These are phyloP conservation scores for Torymus tubicola DNA, from an alignment of 2,888 invertebrate species.

Conservation along the genomic window DNA sequence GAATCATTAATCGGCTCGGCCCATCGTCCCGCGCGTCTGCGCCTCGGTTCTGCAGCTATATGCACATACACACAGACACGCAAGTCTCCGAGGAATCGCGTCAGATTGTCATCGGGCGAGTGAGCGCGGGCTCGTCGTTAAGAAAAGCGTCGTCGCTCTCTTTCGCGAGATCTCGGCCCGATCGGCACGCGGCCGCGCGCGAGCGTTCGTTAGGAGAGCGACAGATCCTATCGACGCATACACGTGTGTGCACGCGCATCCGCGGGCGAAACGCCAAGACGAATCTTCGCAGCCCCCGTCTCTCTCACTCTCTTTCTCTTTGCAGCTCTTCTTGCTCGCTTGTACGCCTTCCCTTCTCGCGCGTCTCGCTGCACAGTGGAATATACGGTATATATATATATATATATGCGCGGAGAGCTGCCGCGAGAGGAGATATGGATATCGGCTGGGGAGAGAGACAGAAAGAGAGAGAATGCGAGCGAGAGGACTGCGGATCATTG, in stretches of 20 bases:
- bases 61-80: not conserved
- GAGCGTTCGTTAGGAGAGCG: slow-evolving; percentile 23
- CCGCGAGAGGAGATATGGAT: slow-evolving; percentile 27
- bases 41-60: not conserved
- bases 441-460: slow-evolving; percentile 3
- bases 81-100: not conserved
- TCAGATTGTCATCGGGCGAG: slow-evolving; percentile 46
- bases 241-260: slow-evolving; percentile 11
- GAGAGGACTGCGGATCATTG: slow-evolving; percentile 48
- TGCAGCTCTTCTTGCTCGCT: no score
- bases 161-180: slow-evolving; percentile 25
- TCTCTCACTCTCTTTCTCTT: not conserved
- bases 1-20: slow-evolving; percentile 35
- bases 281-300: not conserved
- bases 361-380: no score
- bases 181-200: slow-evolving; percentile 3
- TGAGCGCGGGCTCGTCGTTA: slow-evolving; percentile 38
- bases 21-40: slow-evolving; percentile 10
- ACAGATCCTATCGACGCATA: slow-evolving; percentile 45
- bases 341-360: not conserved
- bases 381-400: no score
- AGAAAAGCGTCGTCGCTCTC: slow-evolving; percentile 42
- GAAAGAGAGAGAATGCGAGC: no score
- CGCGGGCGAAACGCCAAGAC: slow-evolving; percentile 11
- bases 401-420: no score